phyloP scores from a whole-genome alignment of 2,113 vertebrate genomes.

The Sinocyclocheilus grahami region DNA sequence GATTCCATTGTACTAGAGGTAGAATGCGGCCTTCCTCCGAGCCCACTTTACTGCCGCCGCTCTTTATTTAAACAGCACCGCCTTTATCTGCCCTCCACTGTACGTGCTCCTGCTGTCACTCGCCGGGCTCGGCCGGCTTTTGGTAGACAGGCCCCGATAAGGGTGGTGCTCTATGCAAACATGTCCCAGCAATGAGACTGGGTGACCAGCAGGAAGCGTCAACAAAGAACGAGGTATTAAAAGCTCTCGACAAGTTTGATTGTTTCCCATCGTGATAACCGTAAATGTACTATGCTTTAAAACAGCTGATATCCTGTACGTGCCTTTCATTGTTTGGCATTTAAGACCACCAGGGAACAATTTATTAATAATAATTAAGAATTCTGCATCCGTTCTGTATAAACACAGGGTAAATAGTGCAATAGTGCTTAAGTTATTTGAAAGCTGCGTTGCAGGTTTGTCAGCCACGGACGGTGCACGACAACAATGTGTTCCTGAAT shows the following conservation, averaged over 20 bases:
- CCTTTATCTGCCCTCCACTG: slow-evolving; percentile 56
- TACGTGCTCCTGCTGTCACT: slow-evolving; percentile 54
- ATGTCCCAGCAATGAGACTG: slow-evolving; percentile 27
- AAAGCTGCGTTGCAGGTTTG: slow-evolving; percentile 13
- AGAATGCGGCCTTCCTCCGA: slow-evolving; percentile 60
- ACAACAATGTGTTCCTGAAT: slow-evolving; percentile 27
- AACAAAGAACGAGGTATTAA: slow-evolving; percentile 50
- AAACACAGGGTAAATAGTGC: not conserved
- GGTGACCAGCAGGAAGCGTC: slow-evolving; percentile 49
- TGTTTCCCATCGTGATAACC: slow-evolving; percentile 41
- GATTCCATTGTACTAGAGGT: slow-evolving; percentile 62
- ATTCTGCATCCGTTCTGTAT: not conserved
- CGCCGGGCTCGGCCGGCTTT: slow-evolving; percentile 49
- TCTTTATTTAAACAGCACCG: slow-evolving; percentile 58
- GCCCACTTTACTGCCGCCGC: slow-evolving; percentile 50
- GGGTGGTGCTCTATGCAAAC: slow-evolving; percentile 52
- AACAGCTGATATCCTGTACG: slow-evolving; percentile 7
- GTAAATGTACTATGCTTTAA: slow-evolving; percentile 13
- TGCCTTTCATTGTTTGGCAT: slow-evolving; percentile 45
- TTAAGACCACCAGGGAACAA: not conserved
- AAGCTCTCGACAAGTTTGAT: slow-evolving; percentile 46
- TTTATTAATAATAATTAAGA: not conserved
- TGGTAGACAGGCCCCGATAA: slow-evolving; percentile 57
- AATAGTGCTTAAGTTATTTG: not conserved
- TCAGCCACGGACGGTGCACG: not conserved